Percentiles rank a stretch among this genome's conserved stretches.
Conservation (phyloP, 2,113 vertebrate species). For the Platanista minor region DNA sequence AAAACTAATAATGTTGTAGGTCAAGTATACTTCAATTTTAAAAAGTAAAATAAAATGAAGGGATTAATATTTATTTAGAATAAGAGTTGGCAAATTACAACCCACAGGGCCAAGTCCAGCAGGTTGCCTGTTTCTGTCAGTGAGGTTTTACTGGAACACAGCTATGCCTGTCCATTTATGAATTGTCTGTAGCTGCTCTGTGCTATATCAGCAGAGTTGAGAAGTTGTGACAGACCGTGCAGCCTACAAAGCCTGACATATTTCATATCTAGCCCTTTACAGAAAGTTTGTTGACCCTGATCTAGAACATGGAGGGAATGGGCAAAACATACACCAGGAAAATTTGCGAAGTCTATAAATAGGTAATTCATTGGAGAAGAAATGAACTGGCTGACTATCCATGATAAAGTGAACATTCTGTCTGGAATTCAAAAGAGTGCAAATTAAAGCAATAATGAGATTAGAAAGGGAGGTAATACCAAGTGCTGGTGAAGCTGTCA, state of each 20-base stretch:
- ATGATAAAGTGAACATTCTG: not conserved
- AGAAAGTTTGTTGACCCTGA: not conserved
- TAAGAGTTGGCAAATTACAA: not conserved
- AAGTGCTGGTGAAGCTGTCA: not conserved
- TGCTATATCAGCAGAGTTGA: rapidly evolving
- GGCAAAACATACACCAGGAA: not conserved
- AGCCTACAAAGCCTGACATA: not conserved
- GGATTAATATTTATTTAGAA: not conserved
- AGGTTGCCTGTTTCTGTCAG: not conserved
- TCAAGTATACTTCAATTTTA: not conserved
- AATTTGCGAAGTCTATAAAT: not conserved
- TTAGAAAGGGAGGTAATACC: not conserved
- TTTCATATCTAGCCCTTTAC: not conserved
- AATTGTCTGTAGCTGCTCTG: not conserved
- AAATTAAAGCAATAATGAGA: not conserved
- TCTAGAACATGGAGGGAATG: not conserved
- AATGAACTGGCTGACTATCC: too few relatives aligned
- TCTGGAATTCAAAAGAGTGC: not conserved
- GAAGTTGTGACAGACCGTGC: not conserved
- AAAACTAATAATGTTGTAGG: not conserved
- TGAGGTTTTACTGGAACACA: not conserved
- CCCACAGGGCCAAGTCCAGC: not conserved
- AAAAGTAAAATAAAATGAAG: not conserved
- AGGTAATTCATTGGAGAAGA: not conserved
- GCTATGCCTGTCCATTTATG: not conserved